Conservation (phyloP, 2,113 vertebrate species). For the Heterochromis multidens region DNA sequence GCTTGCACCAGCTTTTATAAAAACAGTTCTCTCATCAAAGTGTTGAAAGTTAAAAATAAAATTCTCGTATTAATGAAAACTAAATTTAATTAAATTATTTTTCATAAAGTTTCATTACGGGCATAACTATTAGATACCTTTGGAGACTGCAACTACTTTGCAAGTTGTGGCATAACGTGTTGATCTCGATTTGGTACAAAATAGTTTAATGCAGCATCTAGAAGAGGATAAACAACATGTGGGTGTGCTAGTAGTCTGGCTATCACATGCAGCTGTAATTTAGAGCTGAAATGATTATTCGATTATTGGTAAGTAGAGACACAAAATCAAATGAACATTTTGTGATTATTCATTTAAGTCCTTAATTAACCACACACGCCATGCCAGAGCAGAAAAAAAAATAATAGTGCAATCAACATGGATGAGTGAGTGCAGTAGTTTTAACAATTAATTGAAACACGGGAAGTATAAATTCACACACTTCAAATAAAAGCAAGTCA, state of each 20-base stretch:
- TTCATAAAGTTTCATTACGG: background rate
- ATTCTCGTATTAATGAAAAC: background rate
- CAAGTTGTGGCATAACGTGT: background rate
- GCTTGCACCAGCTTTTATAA: slow-evolving; percentile 10
- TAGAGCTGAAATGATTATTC: background rate
- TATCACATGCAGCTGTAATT: background rate
- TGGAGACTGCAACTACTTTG: background rate
- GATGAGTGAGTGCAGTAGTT: background rate
- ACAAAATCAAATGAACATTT: background rate
- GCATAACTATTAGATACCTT: background rate
- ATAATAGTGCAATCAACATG: background rate
- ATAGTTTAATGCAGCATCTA: background rate
- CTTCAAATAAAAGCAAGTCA: background rate
- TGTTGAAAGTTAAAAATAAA: background rate
- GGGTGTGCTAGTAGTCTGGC: background rate
- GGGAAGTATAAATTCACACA: background rate
- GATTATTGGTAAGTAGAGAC: background rate
- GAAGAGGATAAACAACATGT: background rate
- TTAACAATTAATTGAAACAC: background rate
- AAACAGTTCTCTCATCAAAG: slow-evolving; percentile 11
- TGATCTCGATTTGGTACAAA: background rate
- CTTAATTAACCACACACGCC: background rate
- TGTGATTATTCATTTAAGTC: background rate
- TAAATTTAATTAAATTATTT: background rate
- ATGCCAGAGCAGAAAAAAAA: background rate